Evolutionary conservation across 1,140 invertebrate species (phyloP), one percentile per base, ranked within the genome.

Genomic region (Piezodorus guildinii): DNA sequence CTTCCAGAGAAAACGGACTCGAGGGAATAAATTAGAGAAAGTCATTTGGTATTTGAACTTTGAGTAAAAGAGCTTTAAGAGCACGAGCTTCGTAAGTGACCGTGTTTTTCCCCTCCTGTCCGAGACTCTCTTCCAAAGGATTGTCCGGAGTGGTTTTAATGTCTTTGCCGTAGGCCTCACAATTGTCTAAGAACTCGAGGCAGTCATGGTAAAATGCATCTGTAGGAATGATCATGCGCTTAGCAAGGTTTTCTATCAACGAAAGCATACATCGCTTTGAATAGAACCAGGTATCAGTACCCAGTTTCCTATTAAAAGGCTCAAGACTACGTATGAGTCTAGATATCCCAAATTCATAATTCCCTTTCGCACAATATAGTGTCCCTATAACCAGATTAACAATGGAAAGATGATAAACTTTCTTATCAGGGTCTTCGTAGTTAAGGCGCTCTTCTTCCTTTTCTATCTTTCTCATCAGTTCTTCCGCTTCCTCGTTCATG

Each of bases 301-400:
- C 92, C 1, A 98, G 78, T 75, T 96, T 96, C 74, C 94, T 94
- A 71, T 92, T 90, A 71, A 92, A 96, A 0, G 95, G 95, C 73
- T 98, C 94, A 25, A 98, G 75, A 64, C 93, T 96, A 76, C 96
- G 95, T 72, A 98, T 95, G 0, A 99, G 92, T 68, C 96, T 79
- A 0, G 94, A 96, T 69, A 99, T 94, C 8, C 97, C 97, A 78
- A 99, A 99, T 74, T 99, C 96, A 71, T 96, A 99, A 77, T 99
- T 99, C 0, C 95, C 94, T 77, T 99, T 99, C 0, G 94, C 90
- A 75, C 96, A 99, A 74, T 99, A 99, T 5, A 99, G 76, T 1
- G 96, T 99, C 34, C 93, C 96, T 69, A 99, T 99, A 1, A 99
- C 96, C 60, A 99, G 79, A 77, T 99, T 99, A 3, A 99, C 95